Evolutionary conservation across 2,888 invertebrate species (phyloP).

Genomic region (Drosophila meridionalis): DNA sequence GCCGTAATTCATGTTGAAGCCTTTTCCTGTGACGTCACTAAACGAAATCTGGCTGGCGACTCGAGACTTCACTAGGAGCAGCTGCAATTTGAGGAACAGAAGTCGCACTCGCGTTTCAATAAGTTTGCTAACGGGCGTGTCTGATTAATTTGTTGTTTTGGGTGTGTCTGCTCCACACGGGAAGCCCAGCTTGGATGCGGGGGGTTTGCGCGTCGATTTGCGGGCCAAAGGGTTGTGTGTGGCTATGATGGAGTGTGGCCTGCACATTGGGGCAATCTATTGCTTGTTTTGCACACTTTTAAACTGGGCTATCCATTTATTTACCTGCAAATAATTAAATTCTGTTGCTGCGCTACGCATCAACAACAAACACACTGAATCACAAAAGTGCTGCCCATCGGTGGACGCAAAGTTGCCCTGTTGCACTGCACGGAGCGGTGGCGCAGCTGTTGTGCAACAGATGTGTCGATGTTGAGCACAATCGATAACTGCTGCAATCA

Average conservation of each 20-base stretch:
- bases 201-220: background rate
- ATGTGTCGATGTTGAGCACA: background rate
- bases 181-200: conserved; percentile 51
- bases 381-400: conserved; percentile 42
- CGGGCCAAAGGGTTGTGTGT: background rate
- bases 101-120: background rate
- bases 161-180: conserved; percentile 56
- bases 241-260: background rate
- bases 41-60: background rate
- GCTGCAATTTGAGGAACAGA: conserved; percentile 5
- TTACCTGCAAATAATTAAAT: conserved; percentile 47
- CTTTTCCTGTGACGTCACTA: conserved; percentile 51
- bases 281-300: background rate
- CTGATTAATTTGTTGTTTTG: conserved; percentile 69
- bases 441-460: conserved; percentile 40
- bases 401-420: conserved; percentile 27
- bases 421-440: conserved; percentile 2
- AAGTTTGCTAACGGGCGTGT: conserved; percentile 58
- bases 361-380: conserved; percentile 61
- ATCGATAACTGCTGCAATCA: conserved; percentile 18
- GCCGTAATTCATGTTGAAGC: conserved; percentile 88
- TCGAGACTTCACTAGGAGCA: background rate
- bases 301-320: conserved; percentile 24
- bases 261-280: background rate
- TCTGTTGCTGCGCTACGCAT: conserved; percentile 52